Percentiles rank a stretch among this genome's conserved stretches.
Conservation (phyloP, 2,888 invertebrate species). For the Tortricodes alternella region DNA sequence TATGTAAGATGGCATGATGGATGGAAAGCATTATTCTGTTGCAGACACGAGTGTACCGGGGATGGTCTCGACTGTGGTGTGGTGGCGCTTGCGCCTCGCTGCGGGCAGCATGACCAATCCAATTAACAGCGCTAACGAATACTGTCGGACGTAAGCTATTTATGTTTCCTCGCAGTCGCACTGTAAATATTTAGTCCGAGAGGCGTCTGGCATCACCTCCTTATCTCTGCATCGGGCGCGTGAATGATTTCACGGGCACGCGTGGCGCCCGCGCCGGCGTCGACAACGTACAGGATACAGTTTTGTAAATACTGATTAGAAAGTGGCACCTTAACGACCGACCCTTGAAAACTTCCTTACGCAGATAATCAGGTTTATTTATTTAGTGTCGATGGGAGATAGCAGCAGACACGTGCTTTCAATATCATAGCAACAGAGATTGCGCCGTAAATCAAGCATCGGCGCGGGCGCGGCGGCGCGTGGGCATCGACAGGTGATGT, state of each 20-base stretch:
- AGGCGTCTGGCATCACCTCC: conserved; percentile 72
- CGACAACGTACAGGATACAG: conserved; percentile 61
- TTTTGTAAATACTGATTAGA: conserved; percentile 66
- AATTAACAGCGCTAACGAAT: conserved; percentile 76
- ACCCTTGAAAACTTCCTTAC: conserved; percentile 58
- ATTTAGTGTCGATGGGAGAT: conserved; percentile 48
- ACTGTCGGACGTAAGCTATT: conserved; percentile 71
- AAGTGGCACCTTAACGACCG: conserved; percentile 57
- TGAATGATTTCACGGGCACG: conserved; percentile 58
- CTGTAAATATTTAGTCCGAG: conserved; percentile 77
- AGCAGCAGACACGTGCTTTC: conserved; percentile 54
- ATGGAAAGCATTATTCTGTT: too few relatives aligned
- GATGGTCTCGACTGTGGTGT: too few relatives aligned
- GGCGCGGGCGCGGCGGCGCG: conserved; percentile 43
- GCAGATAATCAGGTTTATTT: conserved; percentile 59
- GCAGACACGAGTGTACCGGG: too few relatives aligned
- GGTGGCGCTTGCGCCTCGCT: conserved; percentile 48
- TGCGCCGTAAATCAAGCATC: conserved; percentile 52
- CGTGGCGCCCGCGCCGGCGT: conserved; percentile 42
- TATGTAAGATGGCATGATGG: too few relatives aligned
- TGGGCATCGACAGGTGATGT: conserved; percentile 68
- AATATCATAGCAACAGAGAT: conserved; percentile 48
- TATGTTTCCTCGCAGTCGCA: conserved; percentile 75
- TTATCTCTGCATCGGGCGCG: conserved; percentile 68
- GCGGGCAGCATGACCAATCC: conserved; percentile 69